A percentile compares a stretch with the other conserved stretches of the same genome.
These are phyloP conservation scores for Pentalonia nigronervosa DNA, from an alignment of 1,140 invertebrate genomes.

Conservation along the genomic window DNA sequence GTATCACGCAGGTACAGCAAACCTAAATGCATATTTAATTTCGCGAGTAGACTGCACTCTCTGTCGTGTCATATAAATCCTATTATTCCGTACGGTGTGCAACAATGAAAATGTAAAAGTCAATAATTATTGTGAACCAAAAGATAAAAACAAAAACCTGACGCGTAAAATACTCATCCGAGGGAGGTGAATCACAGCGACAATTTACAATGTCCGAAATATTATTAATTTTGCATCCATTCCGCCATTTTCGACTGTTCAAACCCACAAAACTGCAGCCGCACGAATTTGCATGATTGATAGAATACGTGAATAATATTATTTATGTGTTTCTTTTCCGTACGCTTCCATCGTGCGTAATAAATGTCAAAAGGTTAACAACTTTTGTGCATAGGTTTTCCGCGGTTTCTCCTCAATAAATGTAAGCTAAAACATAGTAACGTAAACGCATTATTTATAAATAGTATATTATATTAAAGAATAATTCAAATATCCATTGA, in stretches of 20 bases:
- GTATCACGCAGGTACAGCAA: background rate
- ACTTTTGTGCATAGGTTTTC: background rate
- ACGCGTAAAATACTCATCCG: background rate
- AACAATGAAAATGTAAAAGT: constrained; percentile 16
- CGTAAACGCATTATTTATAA: background rate
- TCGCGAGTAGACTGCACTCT: background rate
- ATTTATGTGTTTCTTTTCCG: background rate
- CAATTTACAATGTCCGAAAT: background rate
- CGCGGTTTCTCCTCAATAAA: background rate
- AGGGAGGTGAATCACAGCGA: background rate
- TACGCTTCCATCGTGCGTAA: background rate
- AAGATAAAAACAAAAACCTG: background rate
- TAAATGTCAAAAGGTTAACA: background rate
- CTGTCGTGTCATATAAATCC: background rate
- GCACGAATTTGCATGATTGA: background rate
- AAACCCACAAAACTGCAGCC: background rate
- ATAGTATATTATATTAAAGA: background rate
- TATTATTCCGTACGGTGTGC: background rate
- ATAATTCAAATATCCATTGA: background rate
- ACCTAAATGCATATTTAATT: background rate
- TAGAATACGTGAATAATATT: background rate
- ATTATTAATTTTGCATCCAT: background rate
- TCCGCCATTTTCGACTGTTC: too few relatives aligned
- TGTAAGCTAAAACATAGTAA: background rate
- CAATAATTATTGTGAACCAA: background rate